Conservation (phyloP, 2,888 invertebrate genomes). For the Chymomyza procnemis region DNA sequence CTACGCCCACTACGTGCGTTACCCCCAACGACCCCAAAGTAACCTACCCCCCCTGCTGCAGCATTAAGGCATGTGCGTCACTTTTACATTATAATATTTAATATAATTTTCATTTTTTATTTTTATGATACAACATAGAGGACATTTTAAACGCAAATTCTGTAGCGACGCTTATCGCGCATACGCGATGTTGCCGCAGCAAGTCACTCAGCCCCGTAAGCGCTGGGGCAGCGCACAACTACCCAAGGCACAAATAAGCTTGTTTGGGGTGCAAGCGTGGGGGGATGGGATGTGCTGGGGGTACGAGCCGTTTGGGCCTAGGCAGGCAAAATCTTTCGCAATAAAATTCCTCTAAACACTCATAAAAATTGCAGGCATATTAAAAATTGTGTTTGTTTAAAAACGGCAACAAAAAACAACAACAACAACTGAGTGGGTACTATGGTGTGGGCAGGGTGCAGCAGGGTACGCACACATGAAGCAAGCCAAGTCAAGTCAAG, state of each 20-base stretch:
- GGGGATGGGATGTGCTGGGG: no score
- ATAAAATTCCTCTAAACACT: constrained; percentile 78
- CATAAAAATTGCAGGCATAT: constrained; percentile 79
- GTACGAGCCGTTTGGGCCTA: no score
- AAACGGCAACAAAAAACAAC: constrained; percentile 41
- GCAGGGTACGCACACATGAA: constrained; percentile 15
- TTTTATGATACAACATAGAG: constrained; percentile 67
- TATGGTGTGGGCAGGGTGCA: constrained; percentile 12
- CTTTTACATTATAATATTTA: constrained; percentile 59
- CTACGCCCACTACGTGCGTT: not conserved
- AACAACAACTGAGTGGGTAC: constrained; percentile 30
- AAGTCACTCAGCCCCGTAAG: no score
- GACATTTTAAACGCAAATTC: constrained; percentile 56
- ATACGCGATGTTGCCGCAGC: constrained; percentile 46
- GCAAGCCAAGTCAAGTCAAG: no score
- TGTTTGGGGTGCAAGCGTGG: not conserved
- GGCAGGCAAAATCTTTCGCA: constrained; percentile 74
- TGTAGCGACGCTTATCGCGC: constrained; percentile 56
- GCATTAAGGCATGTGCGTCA: constrained; percentile 5
- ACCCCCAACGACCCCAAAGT: no score
- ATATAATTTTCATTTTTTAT: constrained; percentile 70
- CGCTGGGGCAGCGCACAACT: constrained; percentile 1
- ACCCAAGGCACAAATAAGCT: not conserved
- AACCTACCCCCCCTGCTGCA: not conserved
- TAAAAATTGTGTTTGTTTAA: constrained; percentile 78